A percentile compares a stretch with the other conserved stretches of the same genome.
phyloP scores from a whole-genome alignment of 2,888 invertebrate genomes.

The Hypercompe scribonia region DNA sequence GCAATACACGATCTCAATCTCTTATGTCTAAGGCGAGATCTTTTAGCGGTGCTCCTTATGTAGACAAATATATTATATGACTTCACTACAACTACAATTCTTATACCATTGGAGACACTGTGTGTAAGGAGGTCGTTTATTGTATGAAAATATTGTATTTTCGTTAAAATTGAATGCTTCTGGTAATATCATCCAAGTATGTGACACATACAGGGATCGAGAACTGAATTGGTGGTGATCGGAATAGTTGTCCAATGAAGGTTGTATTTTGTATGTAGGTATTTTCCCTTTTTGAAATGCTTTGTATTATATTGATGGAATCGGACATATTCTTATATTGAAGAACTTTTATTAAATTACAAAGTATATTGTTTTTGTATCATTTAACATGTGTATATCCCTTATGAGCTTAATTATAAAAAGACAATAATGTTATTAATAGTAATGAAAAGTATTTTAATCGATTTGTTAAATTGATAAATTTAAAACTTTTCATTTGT shows the following conservation, averaged over 20 bases:
- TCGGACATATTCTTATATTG: constrained; percentile 87
- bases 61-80: constrained; percentile 43
- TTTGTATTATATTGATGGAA: constrained; percentile 85
- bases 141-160: constrained; percentile 55
- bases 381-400: constrained; percentile 48
- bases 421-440: neutral
- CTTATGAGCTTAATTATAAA: neutral
- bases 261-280: constrained; percentile 84
- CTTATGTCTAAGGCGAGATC: constrained; percentile 55
- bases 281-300: constrained; percentile 83
- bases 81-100: constrained; percentile 33
- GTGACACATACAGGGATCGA: constrained; percentile 47
- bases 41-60: constrained; percentile 58
- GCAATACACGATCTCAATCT: constrained; percentile 71
- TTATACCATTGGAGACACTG: constrained; percentile 35
- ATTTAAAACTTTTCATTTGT: neutral
- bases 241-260: constrained; percentile 56
- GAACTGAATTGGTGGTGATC: constrained; percentile 63
- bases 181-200: constrained; percentile 46
- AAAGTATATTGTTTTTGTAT: constrained; percentile 63
- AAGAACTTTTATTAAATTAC: constrained; percentile 85
- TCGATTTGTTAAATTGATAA: neutral
- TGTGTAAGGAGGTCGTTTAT: constrained; percentile 64
- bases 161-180: constrained; percentile 45
- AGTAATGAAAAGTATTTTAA: neutral